phyloP scores from a whole-genome alignment of 2,113 vertebrate species.

The Turnix velox region DNA sequence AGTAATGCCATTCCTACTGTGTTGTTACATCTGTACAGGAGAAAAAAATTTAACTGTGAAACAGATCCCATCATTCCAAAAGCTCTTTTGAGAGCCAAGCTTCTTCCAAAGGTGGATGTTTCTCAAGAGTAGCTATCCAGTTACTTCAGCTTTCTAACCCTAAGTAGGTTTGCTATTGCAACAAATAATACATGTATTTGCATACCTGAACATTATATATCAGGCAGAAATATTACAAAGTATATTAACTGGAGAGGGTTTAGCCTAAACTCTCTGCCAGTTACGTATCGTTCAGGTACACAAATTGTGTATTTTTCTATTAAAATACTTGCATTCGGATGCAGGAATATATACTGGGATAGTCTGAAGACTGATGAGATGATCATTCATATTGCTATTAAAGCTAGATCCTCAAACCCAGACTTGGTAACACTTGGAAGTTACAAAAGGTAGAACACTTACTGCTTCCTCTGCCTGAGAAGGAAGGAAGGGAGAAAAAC shows the following conservation, averaged over 20 bases:
- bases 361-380: neutral
- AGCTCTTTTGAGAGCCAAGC: neutral
- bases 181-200: conserved; percentile 4
- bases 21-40: neutral
- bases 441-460: neutral
- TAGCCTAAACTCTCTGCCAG: conserved; percentile 47
- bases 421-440: neutral
- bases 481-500: neutral
- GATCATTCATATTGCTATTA: neutral
- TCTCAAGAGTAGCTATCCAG: conserved; percentile 10
- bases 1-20: neutral
- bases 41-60: conserved; percentile 31
- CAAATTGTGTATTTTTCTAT: no score
- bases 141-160: conserved; percentile 29
- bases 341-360: neutral
- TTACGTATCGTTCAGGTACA: no score
- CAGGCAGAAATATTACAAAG: conserved; percentile 12
- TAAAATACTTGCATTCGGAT: conserved; percentile 44
- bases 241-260: conserved; percentile 17
- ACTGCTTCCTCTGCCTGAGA: neutral
- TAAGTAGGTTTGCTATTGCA: conserved; percentile 43
- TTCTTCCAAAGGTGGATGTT: neutral
- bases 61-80: conserved; percentile 15
- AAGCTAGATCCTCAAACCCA: neutral
- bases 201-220: conserved; percentile 32